Evolutionary conservation across 2,797 vertebrate species (phyloP), one percentile per base, ranked within the genome.

Genomic region (Passerculus sandwichensis): DNA sequence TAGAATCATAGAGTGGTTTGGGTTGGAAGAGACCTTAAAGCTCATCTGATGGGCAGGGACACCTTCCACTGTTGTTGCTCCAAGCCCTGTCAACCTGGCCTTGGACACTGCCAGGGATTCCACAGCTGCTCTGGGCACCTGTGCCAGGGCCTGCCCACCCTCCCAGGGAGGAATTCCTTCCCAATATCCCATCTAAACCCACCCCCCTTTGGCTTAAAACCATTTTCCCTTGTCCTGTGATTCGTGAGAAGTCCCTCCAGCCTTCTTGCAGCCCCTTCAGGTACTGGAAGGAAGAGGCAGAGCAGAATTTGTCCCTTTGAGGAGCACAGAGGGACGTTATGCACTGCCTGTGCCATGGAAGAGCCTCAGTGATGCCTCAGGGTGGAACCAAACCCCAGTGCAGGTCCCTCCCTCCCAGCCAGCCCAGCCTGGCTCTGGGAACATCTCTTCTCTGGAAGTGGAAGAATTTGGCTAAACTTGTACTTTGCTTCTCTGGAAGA

Each of bases 311-410:
- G 64, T 42, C 32, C 11, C 42, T 84, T 57, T 26, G 61, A 47
- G 25, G 34, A 15, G 8, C 4, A 26, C 6, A 72, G 72, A 23
- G 20, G 27, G 6, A 21, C 32, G 26, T 48, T 82, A 27, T 32
- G 32, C 9, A 0, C 5, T 27, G 38, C 23, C 65, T 48, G 40
- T 47, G 32, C 66, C 36, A n/a, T 0, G 0, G 5, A 3, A 27
- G 16, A 45, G 64, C 67, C 66, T 25, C 0, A 0, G 13, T 47
- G 70, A 10, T 29, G 7, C 6, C 64, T 50, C 19, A 7, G 19
- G 0, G 0, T 4, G 6, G 30, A 19, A 45, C n/a, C 2, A 30
- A 90, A 45, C 29, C 45, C 16, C 26, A 1, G 1, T 17, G 42
- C 54, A 80, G 66, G 9, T 23, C 8, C 82, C 53, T 9, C 64